These are phyloP conservation scores for Anoplius nigerrimus DNA, from an alignment of 2,888 invertebrate genomes.

Conservation along the genomic window DNA sequence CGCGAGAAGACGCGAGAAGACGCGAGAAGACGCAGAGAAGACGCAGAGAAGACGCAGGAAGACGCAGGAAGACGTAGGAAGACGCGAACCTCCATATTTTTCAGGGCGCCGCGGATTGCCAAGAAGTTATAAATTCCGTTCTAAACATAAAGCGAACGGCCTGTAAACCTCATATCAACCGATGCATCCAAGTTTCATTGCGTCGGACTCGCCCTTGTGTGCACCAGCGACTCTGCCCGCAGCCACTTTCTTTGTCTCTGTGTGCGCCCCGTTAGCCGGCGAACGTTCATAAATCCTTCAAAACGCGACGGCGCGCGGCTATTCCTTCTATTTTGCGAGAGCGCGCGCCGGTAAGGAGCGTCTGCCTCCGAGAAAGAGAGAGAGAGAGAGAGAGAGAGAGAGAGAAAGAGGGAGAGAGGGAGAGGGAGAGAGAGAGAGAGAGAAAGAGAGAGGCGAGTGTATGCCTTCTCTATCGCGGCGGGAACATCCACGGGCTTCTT, in stretches of 20 bases:
- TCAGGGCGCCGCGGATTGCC: conserved; percentile 12
- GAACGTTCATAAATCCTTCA: conserved; percentile 13
- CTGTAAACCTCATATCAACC: conserved; percentile 11
- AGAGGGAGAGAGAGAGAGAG: neutral
- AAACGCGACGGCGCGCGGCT: conserved; percentile 6
- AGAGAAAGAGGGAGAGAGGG: too few relatives aligned
- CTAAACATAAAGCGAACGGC: neutral
- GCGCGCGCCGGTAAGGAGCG: neutral
- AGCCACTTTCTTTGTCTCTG: neutral
- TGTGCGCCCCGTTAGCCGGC: neutral
- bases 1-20: too few relatives aligned
- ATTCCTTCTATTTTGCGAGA: conserved; percentile 6
- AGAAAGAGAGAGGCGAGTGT: neutral
- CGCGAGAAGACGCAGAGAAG: too few relatives aligned
- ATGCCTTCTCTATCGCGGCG: too few relatives aligned
- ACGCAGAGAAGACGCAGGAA: too few relatives aligned
- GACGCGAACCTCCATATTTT: neutral
- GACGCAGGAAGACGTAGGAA: too few relatives aligned
- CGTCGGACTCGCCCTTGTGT: too few relatives aligned
- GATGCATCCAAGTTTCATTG: neutral
- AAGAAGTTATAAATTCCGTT: conserved; percentile 25
- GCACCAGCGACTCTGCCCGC: too few relatives aligned
- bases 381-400: too few relatives aligned
- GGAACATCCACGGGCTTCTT: too few relatives aligned
- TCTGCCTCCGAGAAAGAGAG: neutral